Evolutionary conservation across 2,888 invertebrate genomes (phyloP).

Genomic region (Dioctria rufipes): DNA sequence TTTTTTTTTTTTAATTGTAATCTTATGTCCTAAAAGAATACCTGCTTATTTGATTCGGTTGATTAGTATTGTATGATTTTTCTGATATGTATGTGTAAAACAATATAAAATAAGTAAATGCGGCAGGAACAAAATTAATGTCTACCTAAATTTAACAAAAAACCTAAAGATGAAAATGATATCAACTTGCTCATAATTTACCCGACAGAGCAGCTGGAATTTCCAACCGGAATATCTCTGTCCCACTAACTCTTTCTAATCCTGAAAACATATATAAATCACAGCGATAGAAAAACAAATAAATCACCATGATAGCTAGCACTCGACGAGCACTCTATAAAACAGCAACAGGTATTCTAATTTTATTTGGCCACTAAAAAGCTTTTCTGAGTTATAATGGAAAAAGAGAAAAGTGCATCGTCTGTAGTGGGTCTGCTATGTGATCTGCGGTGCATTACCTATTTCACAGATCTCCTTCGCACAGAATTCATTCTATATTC

Average conservation of each 20-base stretch:
- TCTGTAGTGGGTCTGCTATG: constrained; percentile 1
- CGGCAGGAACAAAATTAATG: too few species aligned
- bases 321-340: neutral
- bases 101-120: too few species aligned
- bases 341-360: neutral
- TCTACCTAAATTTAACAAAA: neutral
- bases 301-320: neutral
- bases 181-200: neutral
- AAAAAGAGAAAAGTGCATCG: neutral
- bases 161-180: neutral
- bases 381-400: constrained; percentile 1
- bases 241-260: constrained; percentile 12
- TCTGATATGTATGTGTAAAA: too few species aligned
- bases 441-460: neutral
- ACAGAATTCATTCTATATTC: constrained; percentile 26
- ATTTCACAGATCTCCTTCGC: constrained; percentile 1
- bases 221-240: neutral
- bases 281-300: neutral
- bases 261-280: constrained; percentile 1
- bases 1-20: too few species aligned
- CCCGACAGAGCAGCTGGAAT: neutral
- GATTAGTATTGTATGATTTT: too few species aligned
- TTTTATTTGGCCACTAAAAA: constrained; percentile 2
- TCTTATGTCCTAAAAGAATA: too few species aligned
- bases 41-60: too few species aligned